Percentiles rank a stretch among this genome's conserved stretches.
Conservation (phyloP, 2,797 vertebrate species). For the Choloepus didactylus region DNA sequence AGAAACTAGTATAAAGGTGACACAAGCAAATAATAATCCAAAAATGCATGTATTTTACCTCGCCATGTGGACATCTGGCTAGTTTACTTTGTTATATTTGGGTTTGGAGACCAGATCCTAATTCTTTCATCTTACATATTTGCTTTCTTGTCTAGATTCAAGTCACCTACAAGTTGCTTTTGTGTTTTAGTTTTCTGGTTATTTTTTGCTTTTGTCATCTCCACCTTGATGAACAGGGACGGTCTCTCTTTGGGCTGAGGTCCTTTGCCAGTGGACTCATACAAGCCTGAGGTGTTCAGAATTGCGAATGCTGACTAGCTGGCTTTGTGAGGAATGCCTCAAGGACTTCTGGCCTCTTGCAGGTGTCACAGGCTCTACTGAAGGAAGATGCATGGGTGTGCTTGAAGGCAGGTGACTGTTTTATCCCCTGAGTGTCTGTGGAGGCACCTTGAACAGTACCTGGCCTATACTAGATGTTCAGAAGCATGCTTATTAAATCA, state of each 20-base stretch:
- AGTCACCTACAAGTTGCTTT: not conserved
- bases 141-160: conserved; percentile 40
- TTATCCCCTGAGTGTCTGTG: not conserved
- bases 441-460: not conserved
- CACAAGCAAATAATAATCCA: not conserved
- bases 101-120: conserved; percentile 4
- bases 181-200: not conserved
- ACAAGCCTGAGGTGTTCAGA: not conserved
- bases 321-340: not conserved
- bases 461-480: not conserved
- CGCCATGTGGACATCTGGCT: not conserved
- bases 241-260: not conserved
- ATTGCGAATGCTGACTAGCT: not conserved
- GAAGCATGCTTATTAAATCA: conserved; percentile 55
- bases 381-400: not conserved
- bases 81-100: conserved; percentile 39
- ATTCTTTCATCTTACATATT: not conserved
- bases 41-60: not conserved
- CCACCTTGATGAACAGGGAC: conserved; percentile 27
- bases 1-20: not conserved
- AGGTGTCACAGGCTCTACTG: not conserved
- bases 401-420: not conserved
- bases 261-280: conserved; percentile 13
- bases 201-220: not conserved
- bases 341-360: not conserved